Conservation (phyloP, 1,140 invertebrate genomes). For the Euwallacea fornicatus region DNA sequence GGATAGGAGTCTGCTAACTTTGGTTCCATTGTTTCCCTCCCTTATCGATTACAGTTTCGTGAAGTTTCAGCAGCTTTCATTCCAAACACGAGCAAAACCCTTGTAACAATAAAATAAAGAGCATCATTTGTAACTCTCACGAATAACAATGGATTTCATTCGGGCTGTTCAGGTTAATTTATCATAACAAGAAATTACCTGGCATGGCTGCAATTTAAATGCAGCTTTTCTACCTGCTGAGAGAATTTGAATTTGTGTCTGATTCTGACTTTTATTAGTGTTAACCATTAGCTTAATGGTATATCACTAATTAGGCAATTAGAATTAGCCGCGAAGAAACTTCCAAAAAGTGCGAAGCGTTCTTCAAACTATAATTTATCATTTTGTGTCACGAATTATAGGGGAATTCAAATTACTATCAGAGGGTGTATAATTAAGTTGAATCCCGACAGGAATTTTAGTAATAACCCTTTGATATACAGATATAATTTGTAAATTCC, state of each 20-base stretch:
- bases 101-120: neutral
- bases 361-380: constrained; percentile 15
- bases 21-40: no score
- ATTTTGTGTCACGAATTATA: constrained; percentile 2
- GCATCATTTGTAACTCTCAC: constrained; percentile 1
- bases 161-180: neutral
- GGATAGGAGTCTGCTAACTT: no score
- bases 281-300: no score
- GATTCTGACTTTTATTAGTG: no score
- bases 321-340: no score
- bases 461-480: constrained; percentile 32
- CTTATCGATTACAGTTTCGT: no score
- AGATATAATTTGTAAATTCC: constrained; percentile 31
- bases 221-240: neutral
- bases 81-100: neutral
- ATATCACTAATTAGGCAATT: no score
- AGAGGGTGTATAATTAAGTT: constrained; percentile 20
- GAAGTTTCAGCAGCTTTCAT: neutral
- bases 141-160: constrained; percentile 4
- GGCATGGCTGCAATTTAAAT: neutral
- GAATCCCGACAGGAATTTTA: constrained; percentile 25
- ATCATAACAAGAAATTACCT: constrained; percentile 7
- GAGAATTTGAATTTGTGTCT: no score
- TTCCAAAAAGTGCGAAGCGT: no score
- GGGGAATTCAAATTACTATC: constrained; percentile 14